Evolutionary conservation across 2,113 vertebrate species (phyloP), one percentile per base, ranked within the genome.

Genomic region (Platycercus adscitus): DNA sequence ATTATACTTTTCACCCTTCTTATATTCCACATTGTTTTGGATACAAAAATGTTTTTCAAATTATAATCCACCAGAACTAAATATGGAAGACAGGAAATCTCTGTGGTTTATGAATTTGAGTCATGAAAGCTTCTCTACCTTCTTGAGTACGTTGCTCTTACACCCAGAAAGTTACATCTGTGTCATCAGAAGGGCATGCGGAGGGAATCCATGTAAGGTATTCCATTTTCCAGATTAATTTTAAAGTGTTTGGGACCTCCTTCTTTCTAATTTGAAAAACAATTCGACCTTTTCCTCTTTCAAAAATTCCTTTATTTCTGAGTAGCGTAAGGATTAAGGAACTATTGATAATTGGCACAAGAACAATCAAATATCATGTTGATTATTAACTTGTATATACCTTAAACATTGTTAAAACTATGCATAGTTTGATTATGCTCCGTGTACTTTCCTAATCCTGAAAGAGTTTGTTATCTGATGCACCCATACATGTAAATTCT

Each of bases 1-100:
- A 98, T 98, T 97, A 97, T 78, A 89, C 72, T 96, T 91, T 96
- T 95, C 80, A 66, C 35, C 61, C 61, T 43, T n/a, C 77, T 97
- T 44, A 21, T 89, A 41, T 68, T 93, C 64, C 90, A 55, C 68
- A 91, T 93, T 97, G 94, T 97, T 86, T 93, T 39, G 87, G 82
- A 91, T 76, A 86, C 41, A 92, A 72, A 87, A 88, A 65, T 35
- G 29, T 17, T 91, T 86, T 96, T 91, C 71, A 96, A 96, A 44
- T 79, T 85, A 25, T 79, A 82, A 66, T 76, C 56, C 18, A 61
- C 44, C 28, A n/a, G 72, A 93, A 88, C 6, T 14, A 78, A 89
- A 66, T 72, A 90, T 29, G 17, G 44, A 78, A 93, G 79, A 25
- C 25, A 9, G 3, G 10, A 80, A 80, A 55, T 75, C 47, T 46